Evolutionary conservation across 2,113 vertebrate species (phyloP), one percentile per base, ranked within the genome.

Genomic region (Coreoperca whiteheadi): DNA sequence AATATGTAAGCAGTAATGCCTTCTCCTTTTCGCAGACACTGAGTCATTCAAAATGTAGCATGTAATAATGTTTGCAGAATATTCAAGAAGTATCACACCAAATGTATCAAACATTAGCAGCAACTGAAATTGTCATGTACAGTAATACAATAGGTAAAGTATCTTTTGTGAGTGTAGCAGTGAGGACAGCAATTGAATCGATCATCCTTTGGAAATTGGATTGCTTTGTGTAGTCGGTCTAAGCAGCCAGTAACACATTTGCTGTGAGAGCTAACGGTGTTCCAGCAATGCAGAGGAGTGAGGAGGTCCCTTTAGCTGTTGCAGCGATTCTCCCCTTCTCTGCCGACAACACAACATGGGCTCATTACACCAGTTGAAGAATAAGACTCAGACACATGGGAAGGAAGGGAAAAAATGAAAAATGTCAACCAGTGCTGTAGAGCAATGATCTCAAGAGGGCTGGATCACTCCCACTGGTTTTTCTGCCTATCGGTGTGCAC

Each of bases 381-480:
- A 79, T 73, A 81, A 90, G 84, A 84, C 86, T 77, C 73, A 80
- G 77, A 74, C 79, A 85, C 80, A 82, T 54, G 77, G 82, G 65
- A 66, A 87, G 83, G 81, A 87, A 88, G 81, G 77, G 39, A 32
- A 56, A 84, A 88, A 77, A 90, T 81, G 86, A 74, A 84, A 88
- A 84, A 91, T 90, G 84, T 92, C 90, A 93, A 72, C 88, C 94
- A 76, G 60, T 82, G 85, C 91, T 88, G 81, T 87, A 77, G 50
- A 89, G 74, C 88, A 79, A 78, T 79, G 92, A 88, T 91, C 68
- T 91, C 83, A 63, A 77, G 86, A 92, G 92, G 88, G 91, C 91
- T 94, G 93, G 92, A 90, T 95, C 92, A 92, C 92, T 94, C 93
- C 92, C 92, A 89, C 89, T 77, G 86, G 61, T 82, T 87, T 89